Conservation (phyloP, 2,113 vertebrate genomes). For the Cyprichromis sp. region DNA sequence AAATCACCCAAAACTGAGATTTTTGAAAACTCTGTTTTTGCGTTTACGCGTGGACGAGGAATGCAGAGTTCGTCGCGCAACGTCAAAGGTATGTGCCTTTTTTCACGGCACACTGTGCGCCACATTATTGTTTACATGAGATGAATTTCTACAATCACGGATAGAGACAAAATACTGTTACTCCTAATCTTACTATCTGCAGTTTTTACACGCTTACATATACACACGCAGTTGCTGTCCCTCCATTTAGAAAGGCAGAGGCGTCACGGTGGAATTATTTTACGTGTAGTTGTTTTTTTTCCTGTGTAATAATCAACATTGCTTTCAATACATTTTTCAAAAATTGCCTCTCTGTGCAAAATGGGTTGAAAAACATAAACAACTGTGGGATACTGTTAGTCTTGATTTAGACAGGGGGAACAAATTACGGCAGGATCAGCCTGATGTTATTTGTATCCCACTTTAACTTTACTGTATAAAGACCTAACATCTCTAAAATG, state of each 20-base stretch:
- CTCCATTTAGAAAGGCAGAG: background rate
- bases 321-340: background rate
- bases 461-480: background rate
- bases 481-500: background rate
- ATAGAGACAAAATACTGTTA: background rate
- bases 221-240: background rate
- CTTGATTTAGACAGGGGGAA: fast-evolving
- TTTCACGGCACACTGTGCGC: background rate
- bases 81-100: fast-evolving
- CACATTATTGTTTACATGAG: background rate
- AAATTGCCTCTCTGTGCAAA: background rate
- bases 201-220: background rate
- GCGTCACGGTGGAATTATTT: background rate
- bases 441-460: background rate
- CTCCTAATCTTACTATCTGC: background rate
- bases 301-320: background rate
- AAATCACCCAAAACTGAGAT: fast-evolving
- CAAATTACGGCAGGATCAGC: background rate
- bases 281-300: fast-evolving
- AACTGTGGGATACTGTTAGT: background rate
- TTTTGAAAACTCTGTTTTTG: background rate
- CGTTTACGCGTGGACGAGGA: background rate
- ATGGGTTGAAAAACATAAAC: background rate
- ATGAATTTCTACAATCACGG: fast-evolving
- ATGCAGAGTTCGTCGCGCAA: fast-evolving